These are phyloP conservation scores for Scaptomyza hsui DNA, from an alignment of 1,140 invertebrate species.

Conservation along the genomic window DNA sequence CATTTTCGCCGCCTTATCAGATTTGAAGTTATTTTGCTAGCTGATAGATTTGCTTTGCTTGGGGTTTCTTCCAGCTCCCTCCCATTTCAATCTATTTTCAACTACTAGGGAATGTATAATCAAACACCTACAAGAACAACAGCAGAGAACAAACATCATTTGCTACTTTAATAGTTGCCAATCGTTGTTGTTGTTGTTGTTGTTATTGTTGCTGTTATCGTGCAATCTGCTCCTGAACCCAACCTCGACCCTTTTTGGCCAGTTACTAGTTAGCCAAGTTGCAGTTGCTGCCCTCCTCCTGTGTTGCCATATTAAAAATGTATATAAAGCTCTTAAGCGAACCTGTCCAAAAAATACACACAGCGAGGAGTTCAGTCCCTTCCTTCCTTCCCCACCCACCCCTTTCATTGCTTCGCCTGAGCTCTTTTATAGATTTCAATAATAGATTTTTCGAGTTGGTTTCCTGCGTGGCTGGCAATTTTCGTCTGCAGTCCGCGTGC, in stretches of 20 bases:
- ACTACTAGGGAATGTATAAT: conserved; percentile 27
- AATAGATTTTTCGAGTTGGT: conserved; percentile 83
- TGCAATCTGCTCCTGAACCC: conserved; percentile 65
- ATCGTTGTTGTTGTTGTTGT: conserved; percentile 51
- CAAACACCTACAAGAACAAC: conserved; percentile 3
- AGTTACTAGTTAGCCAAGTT: conserved; percentile 75
- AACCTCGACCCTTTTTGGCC: conserved; percentile 63
- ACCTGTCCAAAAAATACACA: conserved; percentile 42
- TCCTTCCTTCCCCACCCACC: too few relatives aligned
- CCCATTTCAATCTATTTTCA: conserved; percentile 72
- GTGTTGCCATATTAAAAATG: conserved; percentile 71
- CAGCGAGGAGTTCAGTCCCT: background rate
- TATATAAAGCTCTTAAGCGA: conserved; percentile 81
- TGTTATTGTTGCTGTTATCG: conserved; percentile 59
- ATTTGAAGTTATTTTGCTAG: conserved; percentile 66
- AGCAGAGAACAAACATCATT: conserved; percentile 63
- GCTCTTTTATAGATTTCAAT: conserved; percentile 83
- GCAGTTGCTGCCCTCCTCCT: conserved; percentile 13
- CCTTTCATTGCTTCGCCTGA: conserved; percentile 48
- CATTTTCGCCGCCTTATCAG: conserved; percentile 71
- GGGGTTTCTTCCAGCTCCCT: background rate
- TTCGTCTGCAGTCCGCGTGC: conserved; percentile 74
- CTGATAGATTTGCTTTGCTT: conserved; percentile 59
- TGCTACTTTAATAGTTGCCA: conserved; percentile 75
- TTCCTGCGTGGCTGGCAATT: conserved; percentile 77